Base-by-base conservation (phyloP, 2,113 vertebrate species). In the Leptocoma aspasia region DNA sequence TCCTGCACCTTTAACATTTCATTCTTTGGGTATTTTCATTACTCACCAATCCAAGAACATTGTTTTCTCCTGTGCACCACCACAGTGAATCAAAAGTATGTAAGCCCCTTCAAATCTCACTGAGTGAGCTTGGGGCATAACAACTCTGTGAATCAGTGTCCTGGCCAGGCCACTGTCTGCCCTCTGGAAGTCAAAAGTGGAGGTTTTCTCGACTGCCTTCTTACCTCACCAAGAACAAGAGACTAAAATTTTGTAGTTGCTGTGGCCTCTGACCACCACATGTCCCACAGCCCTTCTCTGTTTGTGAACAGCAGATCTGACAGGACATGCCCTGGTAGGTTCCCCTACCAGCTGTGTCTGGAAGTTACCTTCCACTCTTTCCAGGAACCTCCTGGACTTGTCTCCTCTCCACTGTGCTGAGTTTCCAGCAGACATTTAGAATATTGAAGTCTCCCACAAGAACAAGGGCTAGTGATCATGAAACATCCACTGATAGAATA, bases 161-260 rank as follows among this genome's bases (percentile, higher is more conserved):
- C 9, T 37, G 6, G 14, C 35, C 31, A 37, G 61, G 37, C 24
- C 52, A 68, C 12, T 9, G 0, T 37, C 31, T 70, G 7, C 12
- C 13, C 5, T 61, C 56, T 21, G n/a, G 15, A 79, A 54, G 13
- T n/a, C 28, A 39, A 21, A 78, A 24, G 7, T 11, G 20, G 23
- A 61, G 20, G 3, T 53, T 63, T 53, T 41, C 1, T 54, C 47
- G 13, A 47, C 4, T 0, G 0, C 18, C 10, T 69, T 53, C 39
- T 61, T 53, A 61, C 19, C 24, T 54, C 19, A 45, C 19, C 12
- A 39, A 53, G 19, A 60, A 23, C 1, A 37, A 3, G 9, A 75
- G 27, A 44, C 9, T 31, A 4, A 16, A 30, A 35, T 31, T 86
- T 33, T 37, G 22, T 57, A 30, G 35, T 30, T 75, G 12, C 20